Conservation (phyloP, 2,797 vertebrate genomes). For the Poeciliopsis infans region DNA sequence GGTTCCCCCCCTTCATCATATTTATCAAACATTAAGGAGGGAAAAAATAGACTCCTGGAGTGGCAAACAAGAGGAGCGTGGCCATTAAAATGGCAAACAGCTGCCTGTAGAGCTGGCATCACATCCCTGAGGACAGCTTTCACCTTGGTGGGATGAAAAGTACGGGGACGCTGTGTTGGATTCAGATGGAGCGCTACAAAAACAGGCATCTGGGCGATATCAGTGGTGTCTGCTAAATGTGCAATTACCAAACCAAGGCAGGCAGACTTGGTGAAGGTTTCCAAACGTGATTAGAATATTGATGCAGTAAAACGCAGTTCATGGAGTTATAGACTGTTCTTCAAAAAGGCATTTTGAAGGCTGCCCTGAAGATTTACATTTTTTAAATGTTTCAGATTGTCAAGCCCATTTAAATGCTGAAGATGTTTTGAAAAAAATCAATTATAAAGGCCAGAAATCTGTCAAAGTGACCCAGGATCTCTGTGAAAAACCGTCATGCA, state of each 20-base stretch:
- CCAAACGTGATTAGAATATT: constrained; percentile 33
- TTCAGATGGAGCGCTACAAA: constrained; percentile 49
- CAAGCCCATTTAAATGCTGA: not conserved
- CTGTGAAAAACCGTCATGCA: not conserved
- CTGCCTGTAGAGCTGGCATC: constrained; percentile 45
- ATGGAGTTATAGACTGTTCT: not conserved
- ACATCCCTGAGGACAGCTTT: constrained; percentile 47
- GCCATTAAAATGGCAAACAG: constrained; percentile 67
- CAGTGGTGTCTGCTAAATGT: constrained; percentile 54
- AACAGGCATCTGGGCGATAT: constrained; percentile 39
- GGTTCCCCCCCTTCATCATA: constrained; percentile 36
- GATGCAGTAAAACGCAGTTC: constrained; percentile 11
- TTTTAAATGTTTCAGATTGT: not conserved
- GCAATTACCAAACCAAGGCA: constrained; percentile 61
- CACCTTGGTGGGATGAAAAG: constrained; percentile 53
- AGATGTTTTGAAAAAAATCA: not conserved
- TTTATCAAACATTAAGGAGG: constrained; percentile 55
- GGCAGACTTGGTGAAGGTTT: constrained; percentile 39
- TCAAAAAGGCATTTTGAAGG: not conserved
- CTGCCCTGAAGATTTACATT: not conserved
- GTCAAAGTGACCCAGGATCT: not conserved
- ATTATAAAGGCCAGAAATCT: not conserved
- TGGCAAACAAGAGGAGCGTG: constrained; percentile 46
- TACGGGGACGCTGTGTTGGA: constrained; percentile 48
- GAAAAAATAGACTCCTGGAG: constrained; percentile 23